Evolutionary conservation across 2,888 invertebrate genomes (phyloP).

Genomic region (Venusia cambrica): DNA sequence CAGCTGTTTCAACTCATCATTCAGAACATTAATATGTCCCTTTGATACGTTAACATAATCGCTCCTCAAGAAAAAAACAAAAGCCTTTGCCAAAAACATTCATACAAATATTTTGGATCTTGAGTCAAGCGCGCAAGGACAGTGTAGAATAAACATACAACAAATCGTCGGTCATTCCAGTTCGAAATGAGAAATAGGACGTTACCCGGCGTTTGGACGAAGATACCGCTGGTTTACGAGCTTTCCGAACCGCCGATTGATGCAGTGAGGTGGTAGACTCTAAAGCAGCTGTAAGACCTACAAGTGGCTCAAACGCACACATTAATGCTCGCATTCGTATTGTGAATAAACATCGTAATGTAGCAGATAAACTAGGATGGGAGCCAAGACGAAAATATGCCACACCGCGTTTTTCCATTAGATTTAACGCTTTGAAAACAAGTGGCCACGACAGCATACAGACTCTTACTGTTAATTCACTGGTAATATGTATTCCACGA

Average conservation of each 20-base stretch:
- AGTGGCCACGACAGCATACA: slow-evolving; percentile 55
- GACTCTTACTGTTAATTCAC: slow-evolving; percentile 60
- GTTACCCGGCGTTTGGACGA: slow-evolving; percentile 2
- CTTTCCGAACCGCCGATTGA: slow-evolving; percentile 24
- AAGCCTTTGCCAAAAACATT: slow-evolving; percentile 47
- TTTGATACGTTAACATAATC: slow-evolving; percentile 41
- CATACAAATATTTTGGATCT: slow-evolving; percentile 40
- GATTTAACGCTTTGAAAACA: slow-evolving; percentile 77
- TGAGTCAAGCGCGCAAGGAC: slow-evolving; percentile 42
- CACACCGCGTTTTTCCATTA: slow-evolving; percentile 79
- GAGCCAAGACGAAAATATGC: slow-evolving; percentile 82
- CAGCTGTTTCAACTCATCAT: slow-evolving; percentile 35
- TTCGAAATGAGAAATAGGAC: slow-evolving; percentile 7
- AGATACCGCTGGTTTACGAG: slow-evolving; percentile 12
- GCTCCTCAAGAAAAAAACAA: slow-evolving; percentile 42
- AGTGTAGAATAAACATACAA: slow-evolving; percentile 39
- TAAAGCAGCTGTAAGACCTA: slow-evolving; percentile 39
- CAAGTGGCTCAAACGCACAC: slow-evolving; percentile 72
- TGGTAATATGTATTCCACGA: slow-evolving; percentile 58
- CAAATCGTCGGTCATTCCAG: slow-evolving; percentile 24
- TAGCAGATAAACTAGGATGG: slow-evolving; percentile 81
- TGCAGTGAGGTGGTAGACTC: slow-evolving; percentile 33
- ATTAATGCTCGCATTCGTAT: slow-evolving; percentile 78
- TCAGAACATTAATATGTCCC: slow-evolving; percentile 32
- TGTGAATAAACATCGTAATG: slow-evolving; percentile 82